A percentile compares a stretch with the other conserved stretches of the same genome.
These are phyloP conservation scores for Himantopus leucocephalus DNA, from an alignment of 2,113 vertebrate genomes.

Conservation along the genomic window DNA sequence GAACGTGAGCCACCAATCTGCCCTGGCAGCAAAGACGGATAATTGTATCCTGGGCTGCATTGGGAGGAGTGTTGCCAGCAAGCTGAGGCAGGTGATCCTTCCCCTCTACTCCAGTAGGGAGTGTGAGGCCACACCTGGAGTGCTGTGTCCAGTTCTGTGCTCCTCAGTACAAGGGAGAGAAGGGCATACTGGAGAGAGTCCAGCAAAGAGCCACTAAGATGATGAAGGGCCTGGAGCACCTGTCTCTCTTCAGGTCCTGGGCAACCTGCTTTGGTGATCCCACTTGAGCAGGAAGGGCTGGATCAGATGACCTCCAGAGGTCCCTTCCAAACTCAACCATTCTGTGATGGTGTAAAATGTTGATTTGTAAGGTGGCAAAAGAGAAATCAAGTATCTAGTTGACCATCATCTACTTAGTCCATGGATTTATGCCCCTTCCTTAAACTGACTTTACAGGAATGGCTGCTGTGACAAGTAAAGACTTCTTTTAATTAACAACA, in stretches of 20 bases:
- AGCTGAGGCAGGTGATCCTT: background rate
- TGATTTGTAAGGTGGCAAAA: background rate
- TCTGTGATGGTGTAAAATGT: background rate
- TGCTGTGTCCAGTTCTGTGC: background rate
- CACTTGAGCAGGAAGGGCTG: background rate
- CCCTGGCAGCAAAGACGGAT: background rate
- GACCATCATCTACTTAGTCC: background rate
- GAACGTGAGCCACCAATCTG: background rate
- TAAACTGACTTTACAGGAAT: background rate
- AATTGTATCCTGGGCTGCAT: background rate
- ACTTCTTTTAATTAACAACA: background rate
- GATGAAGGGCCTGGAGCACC: background rate
- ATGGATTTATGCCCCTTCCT: background rate
- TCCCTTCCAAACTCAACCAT: background rate
- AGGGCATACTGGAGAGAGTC: background rate
- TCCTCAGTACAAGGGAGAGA: background rate
- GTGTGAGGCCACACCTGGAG: background rate
- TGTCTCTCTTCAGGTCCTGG: background rate
- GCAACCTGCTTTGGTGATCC: background rate
- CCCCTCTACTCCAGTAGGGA: background rate
- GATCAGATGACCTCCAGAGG: background rate
- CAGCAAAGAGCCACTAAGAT: background rate
- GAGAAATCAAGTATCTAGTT: background rate
- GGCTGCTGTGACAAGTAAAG: background rate
- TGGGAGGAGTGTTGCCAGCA: background rate